phyloP scores from a whole-genome alignment of 2,888 invertebrate species.

The Timema cristinae region DNA sequence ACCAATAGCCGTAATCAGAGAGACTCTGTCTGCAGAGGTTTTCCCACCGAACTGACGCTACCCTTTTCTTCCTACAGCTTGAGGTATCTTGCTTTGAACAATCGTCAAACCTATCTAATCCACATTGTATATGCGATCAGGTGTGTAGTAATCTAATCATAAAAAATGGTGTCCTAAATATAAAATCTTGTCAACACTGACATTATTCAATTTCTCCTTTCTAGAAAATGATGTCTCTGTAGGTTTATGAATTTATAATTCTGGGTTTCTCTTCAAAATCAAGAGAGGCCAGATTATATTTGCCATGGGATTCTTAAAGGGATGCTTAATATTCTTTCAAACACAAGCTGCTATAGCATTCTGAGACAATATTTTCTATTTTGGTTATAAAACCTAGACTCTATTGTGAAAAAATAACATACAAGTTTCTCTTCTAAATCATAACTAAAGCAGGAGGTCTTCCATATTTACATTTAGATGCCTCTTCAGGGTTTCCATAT shows the following conservation, averaged over 20 bases:
- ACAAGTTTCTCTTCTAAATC: not conserved
- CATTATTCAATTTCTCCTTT: not conserved
- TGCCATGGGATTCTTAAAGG: not conserved
- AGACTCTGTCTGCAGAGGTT: not conserved
- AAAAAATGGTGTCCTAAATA: too few species aligned
- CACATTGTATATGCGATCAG: not conserved
- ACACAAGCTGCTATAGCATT: not conserved
- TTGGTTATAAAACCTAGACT: not conserved
- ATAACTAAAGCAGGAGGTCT: not conserved
- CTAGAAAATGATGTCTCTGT: not conserved
- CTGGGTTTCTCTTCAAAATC: not conserved
- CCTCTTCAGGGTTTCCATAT: not conserved
- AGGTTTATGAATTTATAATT: not conserved
- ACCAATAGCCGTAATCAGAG: not conserved
- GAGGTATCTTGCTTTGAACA: conserved; percentile 3
- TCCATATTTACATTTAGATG: not conserved
- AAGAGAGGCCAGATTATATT: not conserved
- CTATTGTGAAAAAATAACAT: not conserved
- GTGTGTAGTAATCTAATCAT: not conserved
- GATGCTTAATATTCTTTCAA: not conserved
- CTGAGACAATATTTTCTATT: not conserved
- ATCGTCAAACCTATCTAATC: not conserved
- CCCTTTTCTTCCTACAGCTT: not conserved
- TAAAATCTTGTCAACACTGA: not conserved
- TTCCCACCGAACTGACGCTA: not conserved